These are phyloP conservation scores for Mayetiola destructor DNA, from an alignment of 2,888 invertebrate genomes.

Conservation along the genomic window DNA sequence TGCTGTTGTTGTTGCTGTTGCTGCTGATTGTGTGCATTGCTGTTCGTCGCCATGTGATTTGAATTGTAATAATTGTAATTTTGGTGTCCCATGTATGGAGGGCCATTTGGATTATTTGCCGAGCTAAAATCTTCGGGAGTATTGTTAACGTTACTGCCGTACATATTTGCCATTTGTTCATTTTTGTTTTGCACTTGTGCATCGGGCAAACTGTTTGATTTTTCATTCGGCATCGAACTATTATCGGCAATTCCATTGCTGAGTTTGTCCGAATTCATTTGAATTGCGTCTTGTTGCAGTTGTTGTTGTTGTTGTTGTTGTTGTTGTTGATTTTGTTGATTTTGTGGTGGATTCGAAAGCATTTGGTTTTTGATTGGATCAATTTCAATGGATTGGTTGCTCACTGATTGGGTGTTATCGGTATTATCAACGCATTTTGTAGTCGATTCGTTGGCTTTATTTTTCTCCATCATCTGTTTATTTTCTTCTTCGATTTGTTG, in stretches of 20 bases:
- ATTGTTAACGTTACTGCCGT: neutral
- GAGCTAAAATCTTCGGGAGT: neutral
- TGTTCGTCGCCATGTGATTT: neutral
- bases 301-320: neutral
- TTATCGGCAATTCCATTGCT: neutral
- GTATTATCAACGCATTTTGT: too few relatives aligned
- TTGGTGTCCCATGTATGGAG: neutral
- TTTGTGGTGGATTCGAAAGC: too few relatives aligned
- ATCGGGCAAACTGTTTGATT: neutral
- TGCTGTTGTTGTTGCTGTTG: neutral
- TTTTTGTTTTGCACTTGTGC: neutral
- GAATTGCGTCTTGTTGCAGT: neutral
- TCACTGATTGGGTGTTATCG: too few relatives aligned
- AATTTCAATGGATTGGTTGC: too few relatives aligned
- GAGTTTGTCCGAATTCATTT: neutral
- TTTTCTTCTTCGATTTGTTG: neutral
- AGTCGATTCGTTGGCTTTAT: too few relatives aligned
- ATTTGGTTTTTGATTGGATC: too few relatives aligned
- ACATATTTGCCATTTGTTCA: neutral
- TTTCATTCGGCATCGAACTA: neutral
- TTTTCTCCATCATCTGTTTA: neutral
- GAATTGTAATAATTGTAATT: constrained; percentile 1
- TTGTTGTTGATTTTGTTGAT: too few relatives aligned
- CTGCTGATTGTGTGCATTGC: neutral
- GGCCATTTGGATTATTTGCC: neutral